These are phyloP conservation scores for Lottia gigantea DNA, from an alignment of 2,888 invertebrate genomes.

Conservation along the genomic window DNA sequence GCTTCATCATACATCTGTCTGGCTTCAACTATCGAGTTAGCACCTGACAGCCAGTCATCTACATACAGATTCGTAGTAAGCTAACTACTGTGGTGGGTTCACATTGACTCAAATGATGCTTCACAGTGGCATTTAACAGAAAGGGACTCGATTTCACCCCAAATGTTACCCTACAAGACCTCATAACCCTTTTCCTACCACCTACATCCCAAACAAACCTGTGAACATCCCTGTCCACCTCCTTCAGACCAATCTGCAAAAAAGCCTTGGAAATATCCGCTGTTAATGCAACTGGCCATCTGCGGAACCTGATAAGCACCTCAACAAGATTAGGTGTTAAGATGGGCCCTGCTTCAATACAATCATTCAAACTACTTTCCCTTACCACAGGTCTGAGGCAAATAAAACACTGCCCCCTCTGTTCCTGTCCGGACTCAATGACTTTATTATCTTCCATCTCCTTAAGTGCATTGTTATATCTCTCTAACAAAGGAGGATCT, in stretches of 20 bases:
- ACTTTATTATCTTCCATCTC: constrained; percentile 14
- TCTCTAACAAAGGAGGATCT: too few relatives aligned
- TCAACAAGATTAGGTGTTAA: constrained; percentile 26
- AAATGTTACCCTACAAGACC: constrained; percentile 22
- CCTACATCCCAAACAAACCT: constrained; percentile 24
- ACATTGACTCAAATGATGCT: constrained; percentile 18
- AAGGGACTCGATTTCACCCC: constrained; percentile 25
- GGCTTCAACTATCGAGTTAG: constrained; percentile 23
- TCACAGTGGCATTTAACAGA: constrained; percentile 29
- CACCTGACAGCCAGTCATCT: constrained; percentile 41
- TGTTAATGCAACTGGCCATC: constrained; percentile 26
- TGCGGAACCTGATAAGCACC: constrained; percentile 29
- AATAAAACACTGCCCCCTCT: constrained; percentile 15
- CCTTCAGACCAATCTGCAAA: constrained; percentile 23
- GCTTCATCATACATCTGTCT: constrained; percentile 23
- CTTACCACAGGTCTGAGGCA: constrained; percentile 24
- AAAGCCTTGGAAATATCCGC: constrained; percentile 33
- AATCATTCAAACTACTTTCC: constrained; percentile 32
- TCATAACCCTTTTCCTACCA: constrained; percentile 15
- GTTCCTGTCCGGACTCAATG: background rate
- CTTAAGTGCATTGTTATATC: constrained; percentile 2
- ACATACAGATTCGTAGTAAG: constrained; percentile 38
- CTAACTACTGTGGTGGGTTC: constrained; percentile 18
- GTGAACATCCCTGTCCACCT: constrained; percentile 27
- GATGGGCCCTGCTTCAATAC: constrained; percentile 32